These are phyloP conservation scores for Anniella stebbinsi DNA, from an alignment of 2,797 vertebrate species.

Conservation along the genomic window DNA sequence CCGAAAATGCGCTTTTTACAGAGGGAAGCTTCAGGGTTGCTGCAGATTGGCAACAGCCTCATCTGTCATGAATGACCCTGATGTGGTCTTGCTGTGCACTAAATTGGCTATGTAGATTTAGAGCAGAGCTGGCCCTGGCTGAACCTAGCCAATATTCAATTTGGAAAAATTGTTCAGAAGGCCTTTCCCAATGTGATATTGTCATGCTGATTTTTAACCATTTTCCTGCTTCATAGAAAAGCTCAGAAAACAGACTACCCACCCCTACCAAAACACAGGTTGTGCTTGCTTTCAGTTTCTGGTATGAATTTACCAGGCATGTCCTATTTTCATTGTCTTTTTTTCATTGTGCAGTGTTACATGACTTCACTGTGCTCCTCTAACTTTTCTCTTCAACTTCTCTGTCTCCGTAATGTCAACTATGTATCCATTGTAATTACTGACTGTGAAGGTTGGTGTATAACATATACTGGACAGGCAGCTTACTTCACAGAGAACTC, in stretches of 20 bases:
- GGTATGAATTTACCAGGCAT: constrained; percentile 35
- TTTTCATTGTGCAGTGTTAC: constrained; percentile 33
- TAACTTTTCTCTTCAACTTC: constrained; percentile 48
- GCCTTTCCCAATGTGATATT: constrained; percentile 1
- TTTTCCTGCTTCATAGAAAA: not conserved
- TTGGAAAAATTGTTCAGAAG: accelerated
- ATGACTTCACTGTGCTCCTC: constrained; percentile 19
- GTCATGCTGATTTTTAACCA: constrained; percentile 14
- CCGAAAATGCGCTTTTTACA: no score
- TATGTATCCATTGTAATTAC: constrained; percentile 66
- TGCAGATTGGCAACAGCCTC: no score
- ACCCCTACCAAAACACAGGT: not conserved
- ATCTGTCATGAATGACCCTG: no score
- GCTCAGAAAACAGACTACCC: not conserved
- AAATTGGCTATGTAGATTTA: no score
- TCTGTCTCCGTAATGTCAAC: constrained; percentile 65
- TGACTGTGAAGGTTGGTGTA: constrained; percentile 60
- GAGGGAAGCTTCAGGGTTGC: no score
- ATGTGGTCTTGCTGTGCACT: no score
- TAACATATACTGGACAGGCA: constrained; percentile 55
- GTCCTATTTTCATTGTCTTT: constrained; percentile 41
- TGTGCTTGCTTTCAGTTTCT: not conserved
- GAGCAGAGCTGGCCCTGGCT: no score
- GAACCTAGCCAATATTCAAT: not conserved
- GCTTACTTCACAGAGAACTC: constrained; percentile 50